Evolutionary conservation across 2,113 vertebrate genomes (phyloP).

Genomic region (Podiceps cristatus): DNA sequence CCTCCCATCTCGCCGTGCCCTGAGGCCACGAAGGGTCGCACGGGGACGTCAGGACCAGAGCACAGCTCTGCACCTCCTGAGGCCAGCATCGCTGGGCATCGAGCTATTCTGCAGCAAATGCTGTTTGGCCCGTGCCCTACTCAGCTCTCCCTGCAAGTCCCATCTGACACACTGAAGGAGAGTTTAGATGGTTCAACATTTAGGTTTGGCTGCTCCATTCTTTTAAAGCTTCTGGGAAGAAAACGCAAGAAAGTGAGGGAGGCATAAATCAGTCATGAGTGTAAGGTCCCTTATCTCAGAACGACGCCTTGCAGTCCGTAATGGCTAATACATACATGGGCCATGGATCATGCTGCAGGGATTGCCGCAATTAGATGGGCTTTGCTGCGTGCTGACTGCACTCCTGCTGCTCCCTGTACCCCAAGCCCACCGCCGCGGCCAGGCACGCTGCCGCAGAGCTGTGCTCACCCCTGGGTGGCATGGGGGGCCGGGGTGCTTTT

Average conservation of each 20-base stretch:
- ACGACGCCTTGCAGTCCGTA: background rate
- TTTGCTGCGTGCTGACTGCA: background rate
- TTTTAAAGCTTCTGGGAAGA: background rate
- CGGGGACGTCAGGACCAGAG: background rate
- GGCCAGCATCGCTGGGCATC: accelerated
- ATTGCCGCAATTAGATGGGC: background rate
- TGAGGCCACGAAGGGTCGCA: accelerated
- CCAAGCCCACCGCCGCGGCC: accelerated
- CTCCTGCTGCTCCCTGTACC: background rate
- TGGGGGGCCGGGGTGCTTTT: accelerated
- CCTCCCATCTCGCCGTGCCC: accelerated
- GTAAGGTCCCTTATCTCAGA: background rate
- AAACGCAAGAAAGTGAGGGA: background rate
- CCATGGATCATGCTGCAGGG: background rate
- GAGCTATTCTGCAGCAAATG: background rate
- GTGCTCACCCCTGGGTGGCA: accelerated
- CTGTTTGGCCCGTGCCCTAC: background rate
- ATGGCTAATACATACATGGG: background rate
- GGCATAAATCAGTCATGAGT: background rate
- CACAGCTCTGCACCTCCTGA: too few species aligned
- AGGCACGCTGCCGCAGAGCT: background rate
- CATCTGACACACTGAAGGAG: background rate
- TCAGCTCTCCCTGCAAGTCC: background rate
- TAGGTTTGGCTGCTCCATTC: background rate
- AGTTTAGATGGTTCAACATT: background rate